phyloP scores from a whole-genome alignment of 1,140 invertebrate genomes.

The Bombus affinis region DNA sequence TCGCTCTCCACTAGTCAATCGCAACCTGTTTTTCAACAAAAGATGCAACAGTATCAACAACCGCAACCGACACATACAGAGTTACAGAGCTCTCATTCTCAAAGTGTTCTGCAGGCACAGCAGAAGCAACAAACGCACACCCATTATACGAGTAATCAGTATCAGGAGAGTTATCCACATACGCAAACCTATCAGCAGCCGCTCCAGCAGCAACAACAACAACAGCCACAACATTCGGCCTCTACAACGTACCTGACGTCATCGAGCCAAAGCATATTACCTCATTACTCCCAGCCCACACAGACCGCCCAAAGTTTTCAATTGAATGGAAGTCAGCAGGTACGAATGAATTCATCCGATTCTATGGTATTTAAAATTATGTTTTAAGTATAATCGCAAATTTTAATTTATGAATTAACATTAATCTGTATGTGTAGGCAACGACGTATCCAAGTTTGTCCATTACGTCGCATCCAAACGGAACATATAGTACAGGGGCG shows the following conservation, averaged over 20 bases:
- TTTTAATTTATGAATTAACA: background rate
- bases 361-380: background rate
- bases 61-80: constrained; percentile 70
- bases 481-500: constrained; percentile 75
- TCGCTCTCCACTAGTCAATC: constrained; percentile 84
- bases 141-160: constrained; percentile 79
- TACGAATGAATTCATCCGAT: constrained; percentile 32
- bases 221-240: constrained; percentile 71
- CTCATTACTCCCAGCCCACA: constrained; percentile 77
- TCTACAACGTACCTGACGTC: constrained; percentile 78
- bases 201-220: constrained; percentile 72
- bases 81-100: constrained; percentile 66
- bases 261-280: constrained; percentile 75
- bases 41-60: constrained; percentile 78
- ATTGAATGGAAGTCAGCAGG: constrained; percentile 79
- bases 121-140: constrained; percentile 78
- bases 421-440: constrained; percentile 65
- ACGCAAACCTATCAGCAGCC: constrained; percentile 81
- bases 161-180: constrained; percentile 81
- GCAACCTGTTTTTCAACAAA: constrained; percentile 80
- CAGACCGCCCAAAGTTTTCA: constrained; percentile 77
- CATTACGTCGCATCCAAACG: constrained; percentile 78
- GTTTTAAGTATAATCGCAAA: background rate
- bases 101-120: constrained; percentile 61
- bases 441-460: constrained; percentile 78